Percentiles rank a stretch among this genome's conserved stretches.
Conservation (phyloP, 2,797 vertebrate genomes). For the Triplophysa yarkandensis region DNA sequence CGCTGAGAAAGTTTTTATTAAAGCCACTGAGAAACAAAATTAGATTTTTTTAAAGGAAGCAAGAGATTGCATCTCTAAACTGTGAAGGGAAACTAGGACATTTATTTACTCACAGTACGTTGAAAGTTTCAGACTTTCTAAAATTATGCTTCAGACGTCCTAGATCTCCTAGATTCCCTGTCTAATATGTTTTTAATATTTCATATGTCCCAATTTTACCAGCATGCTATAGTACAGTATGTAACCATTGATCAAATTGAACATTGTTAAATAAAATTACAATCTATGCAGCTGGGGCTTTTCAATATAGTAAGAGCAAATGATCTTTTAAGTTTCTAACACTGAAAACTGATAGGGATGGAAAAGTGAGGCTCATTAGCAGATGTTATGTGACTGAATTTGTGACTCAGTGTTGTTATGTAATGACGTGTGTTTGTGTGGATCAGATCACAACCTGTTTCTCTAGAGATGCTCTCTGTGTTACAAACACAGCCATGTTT, state of each 20-base stretch:
- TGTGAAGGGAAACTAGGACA: neutral
- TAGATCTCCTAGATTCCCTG: neutral
- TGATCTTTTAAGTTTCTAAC: neutral
- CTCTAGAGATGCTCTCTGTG: neutral
- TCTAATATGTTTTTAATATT: neutral
- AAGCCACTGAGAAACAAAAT: neutral
- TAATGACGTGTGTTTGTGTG: neutral
- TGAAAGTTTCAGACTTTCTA: neutral
- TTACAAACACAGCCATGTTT: neutral
- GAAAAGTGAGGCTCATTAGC: neutral
- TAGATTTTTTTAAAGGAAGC: neutral
- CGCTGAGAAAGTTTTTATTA: neutral
- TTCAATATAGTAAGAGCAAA: neutral
- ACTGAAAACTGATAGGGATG: neutral
- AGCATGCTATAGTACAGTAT: neutral
- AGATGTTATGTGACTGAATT: neutral
- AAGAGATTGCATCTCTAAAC: neutral
- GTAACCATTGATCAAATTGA: neutral
- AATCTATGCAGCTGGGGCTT: neutral
- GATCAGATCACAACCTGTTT: neutral
- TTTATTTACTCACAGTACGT: neutral
- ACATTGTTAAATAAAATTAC: neutral
- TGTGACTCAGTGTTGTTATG: neutral
- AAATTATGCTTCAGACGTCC: neutral
- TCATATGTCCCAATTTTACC: neutral